Conservation (phyloP, 2,797 vertebrate genomes). For the Pterois miles region DNA sequence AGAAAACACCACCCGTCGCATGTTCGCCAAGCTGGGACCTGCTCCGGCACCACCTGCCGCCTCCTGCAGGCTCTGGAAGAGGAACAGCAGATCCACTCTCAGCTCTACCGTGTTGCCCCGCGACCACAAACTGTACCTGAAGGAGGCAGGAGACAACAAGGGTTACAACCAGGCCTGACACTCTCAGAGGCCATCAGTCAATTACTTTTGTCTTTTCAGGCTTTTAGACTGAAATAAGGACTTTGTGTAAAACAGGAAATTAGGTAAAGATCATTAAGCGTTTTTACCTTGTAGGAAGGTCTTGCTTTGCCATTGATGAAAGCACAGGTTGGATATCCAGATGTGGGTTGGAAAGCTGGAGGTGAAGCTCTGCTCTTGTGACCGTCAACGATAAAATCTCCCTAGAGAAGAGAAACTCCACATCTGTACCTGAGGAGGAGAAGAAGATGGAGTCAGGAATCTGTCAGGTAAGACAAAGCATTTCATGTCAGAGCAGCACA, state of each 20-base stretch:
- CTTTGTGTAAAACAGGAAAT: neutral
- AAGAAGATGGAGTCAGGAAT: neutral
- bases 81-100: conserved; percentile 81
- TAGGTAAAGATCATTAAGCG: neutral
- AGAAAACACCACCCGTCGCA: conserved; percentile 55
- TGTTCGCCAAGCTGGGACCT: conserved; percentile 62
- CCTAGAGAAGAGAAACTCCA: conserved; percentile 80
- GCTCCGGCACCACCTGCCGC: conserved; percentile 41
- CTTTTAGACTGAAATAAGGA: neutral
- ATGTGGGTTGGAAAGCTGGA: conserved; percentile 80
- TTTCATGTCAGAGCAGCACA: conserved; percentile 16
- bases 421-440: conserved; percentile 65
- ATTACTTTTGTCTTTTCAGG: neutral
- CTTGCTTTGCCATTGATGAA: conserved; percentile 72
- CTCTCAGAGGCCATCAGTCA: neutral
- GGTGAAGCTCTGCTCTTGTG: conserved; percentile 81
- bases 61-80: conserved; percentile 80
- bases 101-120: conserved; percentile 72
- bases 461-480: neutral
- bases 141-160: neutral
- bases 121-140: conserved; percentile 74
- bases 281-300: conserved; percentile 78
- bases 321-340: conserved; percentile 79
- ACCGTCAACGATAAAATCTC: conserved; percentile 75
- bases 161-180: neutral